Conservation (phyloP, 2,113 vertebrate species). For the Callipepla californica region DNA sequence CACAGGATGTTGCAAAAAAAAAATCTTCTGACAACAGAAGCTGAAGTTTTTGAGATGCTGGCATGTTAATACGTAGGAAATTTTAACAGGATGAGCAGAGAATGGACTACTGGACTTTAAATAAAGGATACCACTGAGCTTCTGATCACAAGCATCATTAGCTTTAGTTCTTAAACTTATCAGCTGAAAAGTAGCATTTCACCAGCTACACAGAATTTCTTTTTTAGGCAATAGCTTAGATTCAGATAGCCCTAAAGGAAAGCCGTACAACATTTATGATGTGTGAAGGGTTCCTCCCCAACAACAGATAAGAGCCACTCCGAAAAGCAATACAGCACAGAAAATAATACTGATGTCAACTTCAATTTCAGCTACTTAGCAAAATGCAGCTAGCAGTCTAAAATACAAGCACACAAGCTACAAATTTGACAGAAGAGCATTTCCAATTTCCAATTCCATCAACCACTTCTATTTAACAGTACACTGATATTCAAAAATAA, state of each 20-base stretch:
- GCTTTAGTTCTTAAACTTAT: slow-evolving; percentile 18
- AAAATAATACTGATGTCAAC: neutral
- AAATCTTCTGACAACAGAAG: neutral
- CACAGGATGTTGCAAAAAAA: neutral
- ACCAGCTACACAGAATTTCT: neutral
- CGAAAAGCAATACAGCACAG: neutral
- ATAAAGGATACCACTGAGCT: neutral
- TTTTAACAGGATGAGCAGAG: neutral
- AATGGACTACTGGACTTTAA: neutral
- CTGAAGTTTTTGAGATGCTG: neutral
- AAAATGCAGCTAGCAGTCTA: neutral
- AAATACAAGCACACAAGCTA: neutral
- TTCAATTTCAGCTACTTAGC: neutral
- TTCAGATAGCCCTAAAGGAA: neutral
- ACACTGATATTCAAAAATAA: neutral
- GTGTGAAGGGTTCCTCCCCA: neutral
- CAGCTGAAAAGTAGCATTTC: neutral
- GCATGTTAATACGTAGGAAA: neutral
- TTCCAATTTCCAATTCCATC: neutral
- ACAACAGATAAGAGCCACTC: neutral
- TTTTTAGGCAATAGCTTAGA: slow-evolving; percentile 7
- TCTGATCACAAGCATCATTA: slow-evolving; percentile 24
- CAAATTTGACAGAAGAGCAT: neutral
- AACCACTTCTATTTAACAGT: neutral
- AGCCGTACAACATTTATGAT: neutral